These are phyloP conservation scores for Phaonia tiefii DNA, from an alignment of 2,888 invertebrate genomes.

Conservation along the genomic window DNA sequence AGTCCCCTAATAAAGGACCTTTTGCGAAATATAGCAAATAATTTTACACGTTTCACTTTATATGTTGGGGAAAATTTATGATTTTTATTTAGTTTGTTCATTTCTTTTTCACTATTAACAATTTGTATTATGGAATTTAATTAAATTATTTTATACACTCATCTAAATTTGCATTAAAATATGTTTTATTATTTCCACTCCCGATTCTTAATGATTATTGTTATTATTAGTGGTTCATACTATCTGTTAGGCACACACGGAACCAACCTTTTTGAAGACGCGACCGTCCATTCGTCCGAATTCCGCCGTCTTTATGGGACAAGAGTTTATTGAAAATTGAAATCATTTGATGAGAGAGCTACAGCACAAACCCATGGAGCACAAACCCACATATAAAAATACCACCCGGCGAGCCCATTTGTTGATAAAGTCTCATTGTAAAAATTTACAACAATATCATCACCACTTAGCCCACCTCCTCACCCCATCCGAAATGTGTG, in stretches of 20 bases:
- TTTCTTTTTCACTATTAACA: no score
- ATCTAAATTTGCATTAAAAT: no score
- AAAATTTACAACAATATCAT: no score
- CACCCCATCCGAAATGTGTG: no score
- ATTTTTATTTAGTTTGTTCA: no score
- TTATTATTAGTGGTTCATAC: background rate
- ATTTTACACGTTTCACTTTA: background rate
- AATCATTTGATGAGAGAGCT: conserved; percentile 11
- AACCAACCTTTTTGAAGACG: background rate
- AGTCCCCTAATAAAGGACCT: background rate
- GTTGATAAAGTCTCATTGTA: no score
- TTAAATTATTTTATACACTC: no score
- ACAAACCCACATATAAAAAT: background rate
- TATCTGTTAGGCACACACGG: background rate
- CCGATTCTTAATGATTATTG: background rate
- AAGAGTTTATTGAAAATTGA: conserved; percentile 22
- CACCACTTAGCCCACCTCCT: no score
- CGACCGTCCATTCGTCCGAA: background rate
- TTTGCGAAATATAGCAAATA: background rate
- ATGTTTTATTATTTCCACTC: background rate
- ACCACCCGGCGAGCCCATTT: background rate
- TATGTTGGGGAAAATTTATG: no score
- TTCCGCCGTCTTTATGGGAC: conserved; percentile 30
- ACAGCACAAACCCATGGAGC: background rate
- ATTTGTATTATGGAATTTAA: no score